A percentile compares a stretch with the other conserved stretches of the same genome.
These are phyloP conservation scores for Elgaria multicarinata DNA, from an alignment of 2,113 vertebrate genomes.

Conservation along the genomic window DNA sequence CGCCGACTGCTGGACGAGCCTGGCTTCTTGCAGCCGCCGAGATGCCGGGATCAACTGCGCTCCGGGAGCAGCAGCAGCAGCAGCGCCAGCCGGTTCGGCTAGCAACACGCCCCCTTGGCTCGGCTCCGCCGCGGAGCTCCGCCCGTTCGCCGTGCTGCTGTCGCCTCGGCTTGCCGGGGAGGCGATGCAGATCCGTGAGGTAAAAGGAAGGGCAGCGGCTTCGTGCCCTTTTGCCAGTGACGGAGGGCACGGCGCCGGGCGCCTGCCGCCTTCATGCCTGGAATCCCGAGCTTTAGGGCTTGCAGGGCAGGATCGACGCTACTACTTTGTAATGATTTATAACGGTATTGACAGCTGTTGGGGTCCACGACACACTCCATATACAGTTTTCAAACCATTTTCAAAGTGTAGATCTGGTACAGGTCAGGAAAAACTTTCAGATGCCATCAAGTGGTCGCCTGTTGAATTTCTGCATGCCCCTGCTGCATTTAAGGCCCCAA, in stretches of 20 bases:
- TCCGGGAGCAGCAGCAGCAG: background rate
- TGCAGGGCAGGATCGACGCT: no score
- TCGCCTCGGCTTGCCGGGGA: background rate
- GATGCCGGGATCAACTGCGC: background rate
- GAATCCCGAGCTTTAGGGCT: background rate
- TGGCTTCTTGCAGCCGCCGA: background rate
- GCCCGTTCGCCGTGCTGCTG: conserved; percentile 44
- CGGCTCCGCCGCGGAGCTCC: conserved; percentile 32
- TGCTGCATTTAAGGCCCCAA: background rate
- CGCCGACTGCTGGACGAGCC: background rate
- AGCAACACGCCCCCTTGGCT: conserved; percentile 36
- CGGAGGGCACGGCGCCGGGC: background rate
- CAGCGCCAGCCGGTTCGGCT: conserved; percentile 19
- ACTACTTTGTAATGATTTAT: no score
- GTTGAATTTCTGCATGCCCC: background rate
- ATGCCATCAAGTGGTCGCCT: no score
- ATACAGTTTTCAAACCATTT: no score
- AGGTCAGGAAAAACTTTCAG: background rate
- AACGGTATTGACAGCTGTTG: no score
- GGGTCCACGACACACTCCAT: no score
- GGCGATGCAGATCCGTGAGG: no score
- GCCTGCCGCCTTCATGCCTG: background rate
- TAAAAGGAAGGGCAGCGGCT: no score
- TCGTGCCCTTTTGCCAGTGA: background rate
- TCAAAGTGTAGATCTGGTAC: no score